Conservation (phyloP, 2,113 vertebrate genomes). For the Saccopteryx bilineata region DNA sequence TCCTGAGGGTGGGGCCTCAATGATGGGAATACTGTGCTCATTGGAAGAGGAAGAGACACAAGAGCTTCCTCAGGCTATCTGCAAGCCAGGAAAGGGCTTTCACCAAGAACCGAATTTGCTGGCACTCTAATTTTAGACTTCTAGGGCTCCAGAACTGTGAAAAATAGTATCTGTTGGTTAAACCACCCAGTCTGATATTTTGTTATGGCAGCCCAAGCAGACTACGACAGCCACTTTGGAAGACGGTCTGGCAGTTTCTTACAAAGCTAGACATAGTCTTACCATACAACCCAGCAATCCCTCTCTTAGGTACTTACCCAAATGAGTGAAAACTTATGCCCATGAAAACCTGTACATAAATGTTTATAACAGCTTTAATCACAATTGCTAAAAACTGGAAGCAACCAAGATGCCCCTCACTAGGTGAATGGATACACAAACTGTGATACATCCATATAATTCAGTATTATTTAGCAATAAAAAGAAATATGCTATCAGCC, state of each 20-base stretch:
- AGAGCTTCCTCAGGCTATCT: neutral
- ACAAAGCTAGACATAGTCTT: neutral
- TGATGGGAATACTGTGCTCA: neutral
- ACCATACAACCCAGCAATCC: neutral
- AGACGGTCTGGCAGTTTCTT: conserved; percentile 19
- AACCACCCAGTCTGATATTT: neutral
- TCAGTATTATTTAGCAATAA: conserved; percentile 22
- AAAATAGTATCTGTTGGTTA: conserved; percentile 22
- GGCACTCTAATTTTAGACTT: neutral
- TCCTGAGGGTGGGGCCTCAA: neutral
- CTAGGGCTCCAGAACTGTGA: neutral
- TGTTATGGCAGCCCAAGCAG: neutral
- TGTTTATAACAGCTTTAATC: conserved; percentile 33
- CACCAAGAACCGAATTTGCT: conserved; percentile 2
- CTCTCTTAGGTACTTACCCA: neutral
- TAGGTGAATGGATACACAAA: conserved; percentile 43
- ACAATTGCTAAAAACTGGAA: conserved; percentile 32
- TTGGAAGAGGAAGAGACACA: neutral
- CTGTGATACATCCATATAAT: neutral
- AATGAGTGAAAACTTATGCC: conserved; percentile 15
- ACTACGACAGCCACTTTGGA: neutral
- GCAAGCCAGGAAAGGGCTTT: neutral
- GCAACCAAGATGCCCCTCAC: conserved; percentile 2
- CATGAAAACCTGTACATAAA: neutral
- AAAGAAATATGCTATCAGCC: conserved; percentile 17